These are phyloP conservation scores for Amphibalanus amphitrite DNA, from an alignment of 1,140 invertebrate species.

Conservation along the genomic window DNA sequence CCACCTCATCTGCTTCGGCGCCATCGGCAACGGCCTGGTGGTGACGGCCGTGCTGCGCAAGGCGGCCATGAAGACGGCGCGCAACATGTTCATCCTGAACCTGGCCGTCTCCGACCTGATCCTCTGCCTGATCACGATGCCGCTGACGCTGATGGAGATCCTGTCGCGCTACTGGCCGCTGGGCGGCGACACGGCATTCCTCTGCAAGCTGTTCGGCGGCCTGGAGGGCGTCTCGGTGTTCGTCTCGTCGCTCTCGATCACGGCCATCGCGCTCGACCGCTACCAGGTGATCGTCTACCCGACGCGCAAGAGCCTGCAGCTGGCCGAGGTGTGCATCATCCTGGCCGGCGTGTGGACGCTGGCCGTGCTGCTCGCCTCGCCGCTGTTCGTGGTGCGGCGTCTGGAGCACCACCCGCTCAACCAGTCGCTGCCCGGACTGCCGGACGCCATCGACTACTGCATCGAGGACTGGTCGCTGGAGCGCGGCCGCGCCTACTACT, in stretches of 20 bases:
- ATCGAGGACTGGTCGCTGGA: conserved; percentile 54
- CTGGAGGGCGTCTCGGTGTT: conserved; percentile 33
- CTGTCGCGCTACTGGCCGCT: too few relatives aligned
- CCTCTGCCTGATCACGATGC: conserved; percentile 38
- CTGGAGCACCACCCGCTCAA: conserved; percentile 40
- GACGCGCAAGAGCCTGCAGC: conserved; percentile 52
- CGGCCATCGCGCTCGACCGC: too few relatives aligned
- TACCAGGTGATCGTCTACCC: too few relatives aligned
- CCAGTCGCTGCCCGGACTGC: conserved; percentile 21
- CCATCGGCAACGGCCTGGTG: conserved; percentile 22
- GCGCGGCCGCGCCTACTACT: conserved; percentile 59
- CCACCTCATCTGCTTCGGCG: conserved; percentile 11
- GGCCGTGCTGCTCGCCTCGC: conserved; percentile 52
- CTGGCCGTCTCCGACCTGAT: conserved; percentile 38
- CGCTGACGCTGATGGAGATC: conserved; percentile 33
- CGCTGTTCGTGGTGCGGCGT: conserved; percentile 53
- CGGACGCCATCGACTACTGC: conserved; percentile 45
- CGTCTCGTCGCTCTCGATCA: conserved; percentile 36
- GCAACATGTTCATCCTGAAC: conserved; percentile 46
- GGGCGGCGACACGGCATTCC: too few relatives aligned
- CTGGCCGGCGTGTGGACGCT: conserved; percentile 56
- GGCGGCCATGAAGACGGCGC: too few relatives aligned
- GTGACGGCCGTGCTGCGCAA: conserved; percentile 27
- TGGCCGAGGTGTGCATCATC: conserved; percentile 47
- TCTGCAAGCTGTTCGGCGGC: conserved; percentile 37